A percentile compares a stretch with the other conserved stretches of the same genome.
These are phyloP conservation scores for Orthonyx spaldingii DNA, from an alignment of 2,113 vertebrate species.

Conservation along the genomic window DNA sequence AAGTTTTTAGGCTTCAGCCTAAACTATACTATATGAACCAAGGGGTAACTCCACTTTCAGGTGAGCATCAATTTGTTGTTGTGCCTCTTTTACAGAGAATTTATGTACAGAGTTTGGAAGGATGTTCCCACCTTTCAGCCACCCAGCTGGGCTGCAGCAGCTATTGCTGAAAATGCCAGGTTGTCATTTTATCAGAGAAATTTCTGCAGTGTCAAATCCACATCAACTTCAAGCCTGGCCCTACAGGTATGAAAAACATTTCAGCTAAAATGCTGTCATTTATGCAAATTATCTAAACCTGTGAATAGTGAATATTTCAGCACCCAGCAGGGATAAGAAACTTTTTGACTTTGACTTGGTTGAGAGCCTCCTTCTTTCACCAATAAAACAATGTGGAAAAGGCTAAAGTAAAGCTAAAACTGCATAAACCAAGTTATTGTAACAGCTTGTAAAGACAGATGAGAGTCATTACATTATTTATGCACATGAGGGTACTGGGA, in stretches of 20 bases:
- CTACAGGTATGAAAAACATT: neutral
- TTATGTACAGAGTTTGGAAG: neutral
- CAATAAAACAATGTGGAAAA: neutral
- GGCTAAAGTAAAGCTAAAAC: neutral
- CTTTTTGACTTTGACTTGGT: neutral
- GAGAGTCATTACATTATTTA: slow-evolving; percentile 55
- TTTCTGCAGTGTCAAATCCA: neutral
- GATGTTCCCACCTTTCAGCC: neutral
- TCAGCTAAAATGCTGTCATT: neutral
- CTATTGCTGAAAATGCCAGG: neutral
- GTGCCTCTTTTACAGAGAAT: neutral
- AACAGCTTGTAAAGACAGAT: slow-evolving; percentile 27
- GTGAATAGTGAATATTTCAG: neutral
- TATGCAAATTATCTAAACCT: neutral
- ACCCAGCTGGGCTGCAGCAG: neutral
- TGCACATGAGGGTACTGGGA: slow-evolving; percentile 7
- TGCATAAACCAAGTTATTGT: neutral
- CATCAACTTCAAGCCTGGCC: neutral
- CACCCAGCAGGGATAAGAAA: neutral
- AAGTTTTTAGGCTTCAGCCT: neutral
- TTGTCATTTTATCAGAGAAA: neutral
- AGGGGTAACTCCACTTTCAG: neutral
- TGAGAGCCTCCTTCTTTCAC: neutral
- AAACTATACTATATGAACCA: neutral
- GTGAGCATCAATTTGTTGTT: neutral